Evolutionary conservation across 2,797 vertebrate species (phyloP).

Genomic region (Lithobates pipiens): DNA sequence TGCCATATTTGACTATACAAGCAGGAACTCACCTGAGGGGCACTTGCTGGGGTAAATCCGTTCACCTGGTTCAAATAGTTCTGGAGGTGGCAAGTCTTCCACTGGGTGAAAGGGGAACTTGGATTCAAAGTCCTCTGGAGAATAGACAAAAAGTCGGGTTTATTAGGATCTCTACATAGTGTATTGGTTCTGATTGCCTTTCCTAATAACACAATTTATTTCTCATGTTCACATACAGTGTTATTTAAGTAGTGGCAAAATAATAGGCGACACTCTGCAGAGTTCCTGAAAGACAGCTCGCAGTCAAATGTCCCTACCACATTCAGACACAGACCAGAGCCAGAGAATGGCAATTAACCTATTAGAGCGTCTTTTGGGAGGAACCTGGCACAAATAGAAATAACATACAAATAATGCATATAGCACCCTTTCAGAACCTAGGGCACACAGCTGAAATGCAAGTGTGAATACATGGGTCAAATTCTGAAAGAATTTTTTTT

Average conservation of each 20-base stretch:
- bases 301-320: no score
- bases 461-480: no score
- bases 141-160: not conserved
- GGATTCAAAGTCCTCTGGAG: slow-evolving; percentile 94
- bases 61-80: slow-evolving; percentile 90
- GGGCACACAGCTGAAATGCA: no score
- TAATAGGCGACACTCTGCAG: not conserved
- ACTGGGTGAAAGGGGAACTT: slow-evolving; percentile 97
- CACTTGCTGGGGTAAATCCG: slow-evolving; percentile 95
- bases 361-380: no score
- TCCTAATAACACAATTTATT: no score
- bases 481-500: no score
- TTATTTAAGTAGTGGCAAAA: not conserved
- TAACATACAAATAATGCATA: no score
- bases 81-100: slow-evolving; percentile 94
- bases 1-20: not conserved
- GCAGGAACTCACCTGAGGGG: slow-evolving; percentile 80
- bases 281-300: slow-evolving; percentile 54
- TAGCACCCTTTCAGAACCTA: no score
- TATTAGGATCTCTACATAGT: not conserved
- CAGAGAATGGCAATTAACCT: not conserved
- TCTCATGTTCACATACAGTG: no score
- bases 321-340: slow-evolving; percentile 48
- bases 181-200: not conserved
- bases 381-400: no score